Percentiles rank a stretch among this genome's conserved stretches.
phyloP scores from a whole-genome alignment of 2,113 vertebrate species.

The Chlorodrepanis virens region DNA sequence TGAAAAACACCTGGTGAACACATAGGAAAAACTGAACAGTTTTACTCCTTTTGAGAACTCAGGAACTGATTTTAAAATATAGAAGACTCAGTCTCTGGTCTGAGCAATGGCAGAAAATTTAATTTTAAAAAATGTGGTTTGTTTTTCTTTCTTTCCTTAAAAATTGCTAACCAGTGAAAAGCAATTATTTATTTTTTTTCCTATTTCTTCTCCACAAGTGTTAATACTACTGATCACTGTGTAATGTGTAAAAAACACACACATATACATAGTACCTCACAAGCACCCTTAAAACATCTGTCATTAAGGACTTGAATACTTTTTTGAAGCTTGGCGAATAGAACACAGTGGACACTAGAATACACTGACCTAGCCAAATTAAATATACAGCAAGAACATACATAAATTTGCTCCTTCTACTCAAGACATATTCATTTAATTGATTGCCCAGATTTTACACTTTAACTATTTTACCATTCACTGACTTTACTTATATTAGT shows the following conservation, averaged over 20 bases:
- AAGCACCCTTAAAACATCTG: background rate
- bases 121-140: background rate
- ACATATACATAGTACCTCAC: background rate
- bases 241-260: background rate
- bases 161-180: background rate
- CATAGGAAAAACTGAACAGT: conserved; percentile 47
- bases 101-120: background rate
- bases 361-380: conserved; percentile 18
- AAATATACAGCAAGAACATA: conserved; percentile 40
- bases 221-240: background rate
- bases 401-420: conserved; percentile 39
- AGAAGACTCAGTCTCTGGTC: background rate
- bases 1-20: conserved; percentile 46
- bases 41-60: background rate
- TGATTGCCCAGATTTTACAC: conserved; percentile 41
- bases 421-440: conserved; percentile 6
- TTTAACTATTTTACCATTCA: conserved; percentile 66
- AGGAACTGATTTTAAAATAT: background rate
- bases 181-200: background rate
- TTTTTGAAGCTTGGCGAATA: conserved; percentile 15
- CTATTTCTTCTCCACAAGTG: background rate
- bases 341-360: background rate
- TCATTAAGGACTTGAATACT: background rate
- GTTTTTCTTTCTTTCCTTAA: background rate
- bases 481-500: background rate